A percentile compares a stretch with the other conserved stretches of the same genome.
Evolutionary conservation across 2,113 vertebrate genomes (phyloP).

Genomic region (Saccopteryx leptura): DNA sequence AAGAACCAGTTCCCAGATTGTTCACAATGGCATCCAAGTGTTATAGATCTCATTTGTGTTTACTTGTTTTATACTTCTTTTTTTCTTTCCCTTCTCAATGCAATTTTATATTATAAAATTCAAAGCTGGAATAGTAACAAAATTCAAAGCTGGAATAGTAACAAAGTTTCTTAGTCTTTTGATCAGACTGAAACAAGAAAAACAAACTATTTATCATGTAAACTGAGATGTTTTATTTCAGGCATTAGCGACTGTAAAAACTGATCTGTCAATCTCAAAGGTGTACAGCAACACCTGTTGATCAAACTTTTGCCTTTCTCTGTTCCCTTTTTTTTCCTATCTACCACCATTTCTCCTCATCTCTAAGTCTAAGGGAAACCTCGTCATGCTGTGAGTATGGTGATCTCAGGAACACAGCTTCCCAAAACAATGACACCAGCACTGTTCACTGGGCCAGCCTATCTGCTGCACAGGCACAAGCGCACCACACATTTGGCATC

Average conservation of each 20-base stretch:
- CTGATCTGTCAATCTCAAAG: background rate
- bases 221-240: background rate
- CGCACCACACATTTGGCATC: slow-evolving; percentile 70
- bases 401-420: background rate
- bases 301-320: background rate
- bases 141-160: background rate
- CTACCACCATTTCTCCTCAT: rapidly evolving
- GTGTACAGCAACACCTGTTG: background rate
- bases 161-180: background rate
- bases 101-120: background rate
- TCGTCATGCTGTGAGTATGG: rapidly evolving
- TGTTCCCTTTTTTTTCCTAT: background rate
- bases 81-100: background rate
- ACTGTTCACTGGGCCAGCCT: background rate
- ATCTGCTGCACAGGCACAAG: background rate
- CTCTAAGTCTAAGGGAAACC: background rate
- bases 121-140: background rate
- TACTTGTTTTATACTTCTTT: background rate
- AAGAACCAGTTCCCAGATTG: background rate
- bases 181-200: background rate
- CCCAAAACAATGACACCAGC: background rate
- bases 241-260: background rate
- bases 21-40: background rate
- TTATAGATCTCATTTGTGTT: background rate
- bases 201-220: background rate